Evolutionary conservation across 2,888 invertebrate species (phyloP).

Genomic region (Ypsolopha scabrella): DNA sequence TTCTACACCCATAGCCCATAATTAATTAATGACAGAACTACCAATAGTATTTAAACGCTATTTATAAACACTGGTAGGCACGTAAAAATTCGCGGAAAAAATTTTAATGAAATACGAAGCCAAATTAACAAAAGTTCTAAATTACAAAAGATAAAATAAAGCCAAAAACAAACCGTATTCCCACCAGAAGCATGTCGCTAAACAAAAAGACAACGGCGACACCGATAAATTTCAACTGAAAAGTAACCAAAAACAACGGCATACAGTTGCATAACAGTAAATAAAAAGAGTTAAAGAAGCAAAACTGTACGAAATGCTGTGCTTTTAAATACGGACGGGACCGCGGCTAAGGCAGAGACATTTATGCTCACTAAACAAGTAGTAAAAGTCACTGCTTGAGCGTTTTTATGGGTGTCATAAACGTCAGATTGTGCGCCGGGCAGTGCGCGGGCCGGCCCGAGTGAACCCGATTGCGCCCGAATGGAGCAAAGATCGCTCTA

Average conservation of each 20-base stretch:
- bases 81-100: not conserved
- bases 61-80: no score
- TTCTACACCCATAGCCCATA: no score
- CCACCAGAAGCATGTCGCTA: conserved; percentile 31
- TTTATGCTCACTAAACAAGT: conserved; percentile 73
- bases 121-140: conserved; percentile 16
- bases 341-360: conserved; percentile 69
- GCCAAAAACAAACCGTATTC: conserved; percentile 31
- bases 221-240: conserved; percentile 59
- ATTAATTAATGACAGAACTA: no score
- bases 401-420: conserved; percentile 72
- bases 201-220: conserved; percentile 61
- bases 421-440: conserved; percentile 69
- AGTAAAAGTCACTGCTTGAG: conserved; percentile 73
- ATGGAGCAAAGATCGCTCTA: not conserved
- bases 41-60: no score
- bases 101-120: not conserved
- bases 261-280: conserved; percentile 69
- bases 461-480: not conserved
- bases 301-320: conserved; percentile 65
- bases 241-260: conserved; percentile 58
- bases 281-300: conserved; percentile 52
- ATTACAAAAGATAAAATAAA: conserved; percentile 38
- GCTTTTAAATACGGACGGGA: conserved; percentile 69
- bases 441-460: conserved; percentile 43